Evolutionary conservation across 1,140 invertebrate genomes (phyloP), one percentile per base, ranked within the genome.

Genomic region (Drosophila rufa): DNA sequence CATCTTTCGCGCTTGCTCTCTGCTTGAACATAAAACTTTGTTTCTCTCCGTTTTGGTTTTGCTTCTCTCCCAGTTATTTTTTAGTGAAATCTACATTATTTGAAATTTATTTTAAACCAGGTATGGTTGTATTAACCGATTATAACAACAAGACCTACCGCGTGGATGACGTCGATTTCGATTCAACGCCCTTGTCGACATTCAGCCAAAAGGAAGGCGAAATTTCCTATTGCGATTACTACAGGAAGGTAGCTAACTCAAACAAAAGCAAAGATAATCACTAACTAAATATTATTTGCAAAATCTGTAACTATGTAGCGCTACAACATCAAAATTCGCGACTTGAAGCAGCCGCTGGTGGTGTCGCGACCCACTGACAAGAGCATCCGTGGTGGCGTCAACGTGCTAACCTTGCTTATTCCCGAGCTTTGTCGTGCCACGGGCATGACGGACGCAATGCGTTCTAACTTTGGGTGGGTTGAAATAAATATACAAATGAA

Each of bases 101-200:
- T 33, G 1, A 33, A 33, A 9, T 33, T 2, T 33, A 9, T 45
- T 33, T 17, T 33, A 12, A 14, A 19, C 30, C 19, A 92, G 90
- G 91, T 8, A 78, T 68, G 25, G 53, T 96, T 56, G 97, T 99
- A 0, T 91, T 99, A 30, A 99, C 98, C 0, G 94, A 96, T 45
- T 99, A 99, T 82, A 99, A 99, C 81, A 98, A 98, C 83, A 96
- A 95, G 84, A 97, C 96, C 0, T 99, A 99, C 91, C 93, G 95
- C 30, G 94, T 99, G 9, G 97, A 98, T 93, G 98, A 99, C 84
- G 95, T 99, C 3, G 94, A 96, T 36, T 95, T 95, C 91, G 93
- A 93, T 15, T 95, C 95, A 0, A 92, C 78, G 0, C 94, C 95
- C 2, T 92, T 82, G 0, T 96, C 95, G 22, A 94, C 90, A 2